Evolutionary conservation across 2,888 invertebrate species (phyloP).

Genomic region (Orchestes rusci): DNA sequence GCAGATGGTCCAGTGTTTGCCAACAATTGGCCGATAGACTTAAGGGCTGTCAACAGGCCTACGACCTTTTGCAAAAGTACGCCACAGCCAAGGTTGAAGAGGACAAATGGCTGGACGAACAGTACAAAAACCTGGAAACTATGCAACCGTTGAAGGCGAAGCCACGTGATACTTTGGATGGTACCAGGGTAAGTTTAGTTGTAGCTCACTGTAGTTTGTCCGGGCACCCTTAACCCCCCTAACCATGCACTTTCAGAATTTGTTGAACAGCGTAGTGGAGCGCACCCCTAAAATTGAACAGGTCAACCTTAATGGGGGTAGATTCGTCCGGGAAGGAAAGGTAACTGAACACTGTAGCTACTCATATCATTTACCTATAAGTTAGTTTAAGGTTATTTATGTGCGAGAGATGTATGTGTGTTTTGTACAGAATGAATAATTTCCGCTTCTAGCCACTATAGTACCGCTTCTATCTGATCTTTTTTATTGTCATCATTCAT

Average conservation of each 20-base stretch:
- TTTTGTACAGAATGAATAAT: too few relatives aligned
- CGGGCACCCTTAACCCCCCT: too few relatives aligned
- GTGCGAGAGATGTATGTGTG: too few relatives aligned
- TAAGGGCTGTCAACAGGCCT: slow-evolving; percentile 84
- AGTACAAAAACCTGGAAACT: slow-evolving; percentile 71
- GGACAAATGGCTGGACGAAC: slow-evolving; percentile 83
- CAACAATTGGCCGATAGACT: slow-evolving; percentile 83
- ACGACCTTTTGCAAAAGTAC: slow-evolving; percentile 84
- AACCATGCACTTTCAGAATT: slow-evolving; percentile 64
- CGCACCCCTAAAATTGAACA: slow-evolving; percentile 91
- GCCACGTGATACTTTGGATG: slow-evolving; percentile 69
- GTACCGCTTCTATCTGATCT: too few relatives aligned
- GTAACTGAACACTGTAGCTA: too few relatives aligned
- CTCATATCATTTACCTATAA: too few relatives aligned
- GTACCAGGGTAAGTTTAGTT: slow-evolving; percentile 62
- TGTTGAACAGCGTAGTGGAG: slow-evolving; percentile 89
- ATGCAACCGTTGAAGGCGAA: slow-evolving; percentile 61
- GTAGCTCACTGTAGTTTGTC: background rate
- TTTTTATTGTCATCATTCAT: too few relatives aligned
- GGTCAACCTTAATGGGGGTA: slow-evolving; percentile 90
- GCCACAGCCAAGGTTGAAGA: slow-evolving; percentile 81
- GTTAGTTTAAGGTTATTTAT: too few relatives aligned
- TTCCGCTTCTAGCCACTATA: too few relatives aligned
- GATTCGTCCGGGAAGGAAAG: slow-evolving; percentile 96
- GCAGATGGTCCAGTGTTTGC: slow-evolving; percentile 89